phyloP scores from a whole-genome alignment of 2,888 invertebrate genomes.

The Vesta saturnalis region DNA sequence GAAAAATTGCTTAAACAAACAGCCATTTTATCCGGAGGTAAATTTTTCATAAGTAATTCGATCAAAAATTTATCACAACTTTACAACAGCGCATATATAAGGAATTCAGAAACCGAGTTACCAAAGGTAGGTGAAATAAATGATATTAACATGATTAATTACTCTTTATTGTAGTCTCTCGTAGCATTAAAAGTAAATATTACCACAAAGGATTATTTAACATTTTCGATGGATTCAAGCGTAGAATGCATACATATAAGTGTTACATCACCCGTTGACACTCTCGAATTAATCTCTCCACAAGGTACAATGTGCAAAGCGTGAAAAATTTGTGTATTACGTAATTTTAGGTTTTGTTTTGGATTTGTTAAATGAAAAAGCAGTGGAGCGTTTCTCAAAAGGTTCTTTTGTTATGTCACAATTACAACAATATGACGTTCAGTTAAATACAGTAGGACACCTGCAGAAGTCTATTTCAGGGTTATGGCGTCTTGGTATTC shows the following conservation, averaged over 20 bases:
- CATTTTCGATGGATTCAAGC: constrained; percentile 61
- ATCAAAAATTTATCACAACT: constrained; percentile 40
- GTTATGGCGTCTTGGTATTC: constrained; percentile 52
- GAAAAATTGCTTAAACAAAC: constrained; percentile 63
- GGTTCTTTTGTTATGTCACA: constrained; percentile 49
- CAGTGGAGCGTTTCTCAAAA: constrained; percentile 63
- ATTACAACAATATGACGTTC: constrained; percentile 48
- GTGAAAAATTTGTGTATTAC: background rate
- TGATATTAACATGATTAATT: background rate
- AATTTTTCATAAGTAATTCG: constrained; percentile 58
- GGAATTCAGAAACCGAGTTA: background rate
- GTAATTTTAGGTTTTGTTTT: constrained; percentile 62
- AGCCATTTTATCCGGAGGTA: constrained; percentile 62
- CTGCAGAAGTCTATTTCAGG: constrained; percentile 48
- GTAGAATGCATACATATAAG: constrained; percentile 51
- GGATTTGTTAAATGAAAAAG: constrained; percentile 63
- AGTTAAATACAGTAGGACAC: constrained; percentile 46
- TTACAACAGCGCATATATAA: constrained; percentile 24
- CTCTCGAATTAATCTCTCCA: constrained; percentile 47
- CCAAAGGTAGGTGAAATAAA: background rate
- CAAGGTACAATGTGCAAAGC: constrained; percentile 43
- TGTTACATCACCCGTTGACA: constrained; percentile 42
- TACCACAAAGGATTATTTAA: constrained; percentile 51
- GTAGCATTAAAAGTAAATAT: constrained; percentile 39
- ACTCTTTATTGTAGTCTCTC: constrained; percentile 36